phyloP scores from a whole-genome alignment of 2,113 vertebrate genomes.

The Psettodes erumei region DNA sequence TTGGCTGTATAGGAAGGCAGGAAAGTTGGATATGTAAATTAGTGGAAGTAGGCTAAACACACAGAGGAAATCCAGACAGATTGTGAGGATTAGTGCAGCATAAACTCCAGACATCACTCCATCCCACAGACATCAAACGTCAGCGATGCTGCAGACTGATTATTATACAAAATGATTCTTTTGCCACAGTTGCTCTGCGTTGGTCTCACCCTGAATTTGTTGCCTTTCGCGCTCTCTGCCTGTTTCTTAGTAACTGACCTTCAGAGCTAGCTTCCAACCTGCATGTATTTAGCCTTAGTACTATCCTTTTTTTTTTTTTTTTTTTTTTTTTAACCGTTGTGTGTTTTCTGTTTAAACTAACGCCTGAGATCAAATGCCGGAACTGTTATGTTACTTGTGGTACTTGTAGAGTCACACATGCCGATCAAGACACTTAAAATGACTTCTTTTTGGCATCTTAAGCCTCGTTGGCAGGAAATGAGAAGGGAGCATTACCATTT shows the following conservation, averaged over 20 bases:
- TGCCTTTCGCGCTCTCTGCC: neutral
- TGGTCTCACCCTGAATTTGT: slow-evolving; percentile 17
- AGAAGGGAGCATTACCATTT: slow-evolving; percentile 48
- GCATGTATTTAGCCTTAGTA: slow-evolving; percentile 58
- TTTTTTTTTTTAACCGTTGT: neutral
- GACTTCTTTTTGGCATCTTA: neutral
- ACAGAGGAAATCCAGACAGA: neutral
- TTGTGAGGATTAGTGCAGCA: slow-evolving; percentile 7
- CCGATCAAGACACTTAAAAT: slow-evolving; percentile 6
- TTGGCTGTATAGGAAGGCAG: slow-evolving; percentile 14
- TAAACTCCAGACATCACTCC: slow-evolving; percentile 25
- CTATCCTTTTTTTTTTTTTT: slow-evolving; percentile 14
- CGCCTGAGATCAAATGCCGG: slow-evolving; percentile 49
- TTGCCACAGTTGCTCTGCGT: slow-evolving; percentile 27
- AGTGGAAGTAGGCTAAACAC: slow-evolving; percentile 17
- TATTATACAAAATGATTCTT: neutral
- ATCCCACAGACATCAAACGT: neutral
- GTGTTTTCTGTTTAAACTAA: slow-evolving; percentile 27
- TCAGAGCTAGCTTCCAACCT: slow-evolving; percentile 26
- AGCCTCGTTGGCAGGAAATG: slow-evolving; percentile 18
- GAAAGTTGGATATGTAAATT: neutral
- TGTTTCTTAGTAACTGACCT: slow-evolving; percentile 17
- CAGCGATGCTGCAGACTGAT: neutral
- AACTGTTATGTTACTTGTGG: slow-evolving; percentile 47
- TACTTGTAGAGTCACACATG: slow-evolving; percentile 60